Percentiles rank a stretch among this genome's conserved stretches.
These are phyloP conservation scores for Echinops telfairi DNA, from an alignment of 2,113 vertebrate genomes.

Conservation along the genomic window DNA sequence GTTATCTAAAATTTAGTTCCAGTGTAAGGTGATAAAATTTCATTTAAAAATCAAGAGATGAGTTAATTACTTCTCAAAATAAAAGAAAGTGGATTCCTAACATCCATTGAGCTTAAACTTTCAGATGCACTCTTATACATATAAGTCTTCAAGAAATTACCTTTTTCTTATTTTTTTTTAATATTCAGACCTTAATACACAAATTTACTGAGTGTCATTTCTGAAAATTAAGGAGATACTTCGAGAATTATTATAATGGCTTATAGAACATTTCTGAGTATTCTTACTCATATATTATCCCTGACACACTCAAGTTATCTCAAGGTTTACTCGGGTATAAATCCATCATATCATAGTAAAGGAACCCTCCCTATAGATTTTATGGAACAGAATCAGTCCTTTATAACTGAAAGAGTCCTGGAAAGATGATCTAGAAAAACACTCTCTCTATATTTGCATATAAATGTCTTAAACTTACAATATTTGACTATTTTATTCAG, in stretches of 20 bases:
- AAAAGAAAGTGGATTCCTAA: background rate
- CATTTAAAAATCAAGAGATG: background rate
- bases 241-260: background rate
- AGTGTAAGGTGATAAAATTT: background rate
- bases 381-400: background rate
- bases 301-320: background rate
- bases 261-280: background rate
- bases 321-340: background rate
- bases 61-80: background rate
- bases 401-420: background rate
- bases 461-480: background rate
- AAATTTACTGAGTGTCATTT: background rate
- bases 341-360: background rate
- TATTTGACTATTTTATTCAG: background rate
- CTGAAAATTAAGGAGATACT: slow-evolving; percentile 6
- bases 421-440: background rate
- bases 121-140: background rate
- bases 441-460: background rate
- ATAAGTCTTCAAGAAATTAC: background rate
- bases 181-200: slow-evolving; percentile 21
- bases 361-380: background rate
- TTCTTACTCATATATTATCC: background rate
- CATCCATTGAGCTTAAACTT: background rate
- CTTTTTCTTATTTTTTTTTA: background rate
- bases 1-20: background rate